A percentile compares a stretch with the other conserved stretches of the same genome.
Conservation (phyloP, 2,888 invertebrate species). For the Rotaria magnacalcarata region DNA sequence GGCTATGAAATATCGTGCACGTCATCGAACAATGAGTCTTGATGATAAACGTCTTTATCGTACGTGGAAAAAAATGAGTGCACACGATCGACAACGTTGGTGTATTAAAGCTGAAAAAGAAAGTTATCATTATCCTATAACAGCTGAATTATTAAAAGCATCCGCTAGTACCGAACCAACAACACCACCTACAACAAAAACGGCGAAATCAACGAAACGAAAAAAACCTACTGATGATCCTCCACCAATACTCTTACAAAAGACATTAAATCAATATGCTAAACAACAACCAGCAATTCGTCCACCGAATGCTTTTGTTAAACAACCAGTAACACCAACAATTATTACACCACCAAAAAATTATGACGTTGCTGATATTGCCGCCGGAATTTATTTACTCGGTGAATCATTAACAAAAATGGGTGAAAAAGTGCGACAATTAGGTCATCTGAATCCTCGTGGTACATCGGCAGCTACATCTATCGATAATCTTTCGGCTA, state of each 20-base stretch:
- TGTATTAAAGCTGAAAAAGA: conserved; percentile 27
- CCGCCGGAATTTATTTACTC: conserved; percentile 27
- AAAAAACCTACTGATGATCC: not conserved
- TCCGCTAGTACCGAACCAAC: not conserved
- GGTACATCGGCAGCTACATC: conserved; percentile 27
- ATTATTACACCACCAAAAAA: not conserved
- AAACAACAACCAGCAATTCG: conserved; percentile 25
- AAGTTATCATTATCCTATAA: conserved; percentile 25
- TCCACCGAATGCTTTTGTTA: conserved; percentile 23
- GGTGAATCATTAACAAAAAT: conserved; percentile 37
- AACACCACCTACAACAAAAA: not conserved
- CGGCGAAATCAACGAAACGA: not conserved
- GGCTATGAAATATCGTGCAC: conserved; percentile 17
- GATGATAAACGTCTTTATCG: conserved; percentile 15
- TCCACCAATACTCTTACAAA: conserved; percentile 25
- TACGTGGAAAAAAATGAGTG: conserved; percentile 36
- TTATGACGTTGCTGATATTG: conserved; percentile 27
- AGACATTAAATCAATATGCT: conserved; percentile 26
- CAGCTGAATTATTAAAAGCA: not conserved
- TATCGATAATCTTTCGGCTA: conserved; percentile 9
- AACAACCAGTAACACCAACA: not conserved
- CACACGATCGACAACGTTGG: conserved; percentile 31
- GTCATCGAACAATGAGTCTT: not conserved
- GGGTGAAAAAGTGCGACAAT: conserved; percentile 32
- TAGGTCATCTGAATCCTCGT: conserved; percentile 25